Evolutionary conservation across 2,113 vertebrate species (phyloP), one percentile per base, ranked within the genome.

Genomic region (Pycnonotus jocosus): DNA sequence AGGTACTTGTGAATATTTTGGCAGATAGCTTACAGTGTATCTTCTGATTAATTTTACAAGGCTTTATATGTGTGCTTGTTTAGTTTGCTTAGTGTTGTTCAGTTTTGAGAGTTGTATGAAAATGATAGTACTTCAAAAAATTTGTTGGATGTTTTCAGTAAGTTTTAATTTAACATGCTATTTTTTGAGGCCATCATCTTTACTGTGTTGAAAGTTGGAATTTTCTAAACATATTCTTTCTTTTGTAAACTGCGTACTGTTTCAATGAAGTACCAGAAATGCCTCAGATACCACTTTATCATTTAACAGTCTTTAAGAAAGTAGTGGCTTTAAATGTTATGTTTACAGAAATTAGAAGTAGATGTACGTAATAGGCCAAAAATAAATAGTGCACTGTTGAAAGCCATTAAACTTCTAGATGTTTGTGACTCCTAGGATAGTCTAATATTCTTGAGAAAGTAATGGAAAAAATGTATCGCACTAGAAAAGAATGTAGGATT

Each of bases 41-140:
- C 27, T 68, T 81, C 22, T 42, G 13, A 27, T 80, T 56, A 30
- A 16, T 45, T 92, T 71, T 2, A 9, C 19, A 70, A 62, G 9
- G 31, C 30, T 60, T 3, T 53, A 5, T 37, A 2, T 20, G 6
- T 1, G 0, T 54, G 5, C 4, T 72, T 60, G 7, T 20, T 68
- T 79, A 45, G 27, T 72, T 90, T 86, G 21, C 30, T 60, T 81
- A 37, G 16, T 53, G 15, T 28, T 79, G 35, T 51, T 78, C 30
- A 28, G 17, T 69, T 90, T 35, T 23, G n/a, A 48, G 60, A 47
- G 16, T 72, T 65, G 22, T 85, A 42, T 19, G 13, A 73, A 57
- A 60, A 79, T 6, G 4, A 4, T 37, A 31, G 68, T 76, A 23
- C 19, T 72, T 87, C 0, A 72, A 64, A 54, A 69, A 24, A 13